Conservation (phyloP, 2,797 vertebrate species). For the Centroberyx gerrardi region DNA sequence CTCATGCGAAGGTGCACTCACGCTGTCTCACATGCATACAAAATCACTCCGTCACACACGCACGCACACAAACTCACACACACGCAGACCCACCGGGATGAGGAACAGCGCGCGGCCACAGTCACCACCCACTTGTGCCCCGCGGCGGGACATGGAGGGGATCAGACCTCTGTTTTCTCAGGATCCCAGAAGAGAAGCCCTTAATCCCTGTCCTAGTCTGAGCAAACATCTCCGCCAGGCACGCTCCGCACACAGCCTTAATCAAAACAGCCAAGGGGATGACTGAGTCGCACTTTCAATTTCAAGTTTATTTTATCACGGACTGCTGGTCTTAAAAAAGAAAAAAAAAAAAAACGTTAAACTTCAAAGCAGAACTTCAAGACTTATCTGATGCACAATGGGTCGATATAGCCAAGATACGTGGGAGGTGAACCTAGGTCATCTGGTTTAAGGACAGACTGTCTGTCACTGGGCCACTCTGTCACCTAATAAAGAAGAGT, state of each 20-base stretch:
- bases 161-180: slow-evolving; percentile 80
- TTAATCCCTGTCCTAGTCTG: slow-evolving; percentile 81
- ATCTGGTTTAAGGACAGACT: too few species aligned
- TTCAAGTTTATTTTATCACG: slow-evolving; percentile 46
- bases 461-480: too few species aligned
- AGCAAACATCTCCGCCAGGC: slow-evolving; percentile 79
- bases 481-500: too few species aligned
- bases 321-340: slow-evolving; percentile 26
- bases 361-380: slow-evolving; percentile 46
- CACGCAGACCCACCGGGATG: slow-evolving; percentile 26
- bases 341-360: slow-evolving; percentile 33
- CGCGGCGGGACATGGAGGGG: slow-evolving; percentile 58
- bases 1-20: background rate
- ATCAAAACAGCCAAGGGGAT: slow-evolving; percentile 62
- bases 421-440: too few species aligned
- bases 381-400: slow-evolving; percentile 15
- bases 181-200: slow-evolving; percentile 71
- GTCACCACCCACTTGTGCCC: slow-evolving; percentile 54
- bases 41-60: slow-evolving; percentile 6
- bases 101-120: slow-evolving; percentile 3
- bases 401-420: slow-evolving; percentile 38
- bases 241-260: slow-evolving; percentile 61
- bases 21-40: slow-evolving; percentile 16
- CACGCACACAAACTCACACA: slow-evolving; percentile 1
- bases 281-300: slow-evolving; percentile 52